These are phyloP conservation scores for Hermaeophaga mercurialis DNA, from an alignment of 2,888 invertebrate species.

Conservation along the genomic window DNA sequence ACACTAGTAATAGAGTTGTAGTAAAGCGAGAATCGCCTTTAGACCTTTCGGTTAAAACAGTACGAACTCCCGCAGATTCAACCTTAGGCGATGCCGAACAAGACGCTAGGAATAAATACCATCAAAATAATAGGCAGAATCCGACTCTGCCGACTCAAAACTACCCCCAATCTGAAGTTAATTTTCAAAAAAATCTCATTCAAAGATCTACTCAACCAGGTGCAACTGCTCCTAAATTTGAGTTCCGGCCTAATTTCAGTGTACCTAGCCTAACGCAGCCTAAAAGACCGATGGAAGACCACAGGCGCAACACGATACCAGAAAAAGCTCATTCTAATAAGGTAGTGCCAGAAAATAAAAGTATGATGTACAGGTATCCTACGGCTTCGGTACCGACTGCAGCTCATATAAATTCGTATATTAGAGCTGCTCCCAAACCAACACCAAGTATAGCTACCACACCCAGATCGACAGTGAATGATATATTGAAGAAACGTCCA, in stretches of 20 bases:
- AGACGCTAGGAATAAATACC: constrained; percentile 46
- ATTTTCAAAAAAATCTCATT: constrained; percentile 47
- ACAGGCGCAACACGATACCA: constrained; percentile 21
- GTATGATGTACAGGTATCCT: constrained; percentile 34
- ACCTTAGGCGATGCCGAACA: constrained; percentile 74
- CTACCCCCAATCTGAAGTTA: constrained; percentile 49
- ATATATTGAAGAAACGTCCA: constrained; percentile 51
- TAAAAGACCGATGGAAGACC: constrained; percentile 22
- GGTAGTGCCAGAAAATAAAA: constrained; percentile 54
- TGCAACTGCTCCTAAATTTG: constrained; percentile 73
- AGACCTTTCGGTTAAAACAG: constrained; percentile 87
- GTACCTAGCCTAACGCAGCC: constrained; percentile 50
- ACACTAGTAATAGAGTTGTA: constrained; percentile 38
- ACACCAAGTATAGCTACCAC: constrained; percentile 17
- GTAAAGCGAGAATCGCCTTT: constrained; percentile 77
- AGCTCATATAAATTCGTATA: constrained; percentile 46
- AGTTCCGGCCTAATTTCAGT: constrained; percentile 77
- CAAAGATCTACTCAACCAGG: constrained; percentile 47
- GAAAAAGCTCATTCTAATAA: constrained; percentile 35
- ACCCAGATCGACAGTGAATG: constrained; percentile 20
- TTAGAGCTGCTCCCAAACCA: constrained; percentile 26
- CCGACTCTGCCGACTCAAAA: constrained; percentile 50
- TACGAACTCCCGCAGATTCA: constrained; percentile 86
- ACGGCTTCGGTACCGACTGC: constrained; percentile 40
- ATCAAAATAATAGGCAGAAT: constrained; percentile 42